Percentiles rank a stretch among this genome's conserved stretches.
Conservation (phyloP, 2,797 vertebrate species). For the Hirundo rustica region DNA sequence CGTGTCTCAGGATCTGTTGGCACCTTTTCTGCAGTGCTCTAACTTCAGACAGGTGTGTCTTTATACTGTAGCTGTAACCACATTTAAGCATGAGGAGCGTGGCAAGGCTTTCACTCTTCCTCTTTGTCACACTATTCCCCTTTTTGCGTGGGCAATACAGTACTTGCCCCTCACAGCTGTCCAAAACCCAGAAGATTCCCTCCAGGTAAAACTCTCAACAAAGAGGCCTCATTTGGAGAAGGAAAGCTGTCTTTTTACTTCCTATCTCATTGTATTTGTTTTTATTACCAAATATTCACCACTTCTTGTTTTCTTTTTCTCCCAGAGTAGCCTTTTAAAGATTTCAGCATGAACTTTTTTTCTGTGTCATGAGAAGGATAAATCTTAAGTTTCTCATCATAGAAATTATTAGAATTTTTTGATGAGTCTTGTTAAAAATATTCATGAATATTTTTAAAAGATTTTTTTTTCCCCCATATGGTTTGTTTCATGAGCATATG, state of each 20-base stretch:
- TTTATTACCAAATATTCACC: not conserved
- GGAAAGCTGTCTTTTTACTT: not conserved
- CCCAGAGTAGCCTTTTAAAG: not conserved
- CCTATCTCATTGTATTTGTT: not conserved
- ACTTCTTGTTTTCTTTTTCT: not conserved
- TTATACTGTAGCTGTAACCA: not conserved
- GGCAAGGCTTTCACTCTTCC: not conserved
- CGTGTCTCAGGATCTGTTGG: not conserved
- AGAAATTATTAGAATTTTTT: slow-evolving; percentile 15
- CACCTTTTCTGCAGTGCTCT: not conserved
- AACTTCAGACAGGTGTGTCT: not conserved
- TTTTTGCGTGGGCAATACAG: not conserved
- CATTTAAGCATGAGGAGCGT: rapidly evolving
- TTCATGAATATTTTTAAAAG: slow-evolving; percentile 1
- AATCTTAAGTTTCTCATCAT: not conserved
- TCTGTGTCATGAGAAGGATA: not conserved
- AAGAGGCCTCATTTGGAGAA: not conserved
- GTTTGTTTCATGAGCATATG: slow-evolving; percentile 9
- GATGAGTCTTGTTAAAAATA: not conserved
- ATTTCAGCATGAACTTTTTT: not conserved
- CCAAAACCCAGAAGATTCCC: not conserved
- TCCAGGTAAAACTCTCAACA: not conserved
- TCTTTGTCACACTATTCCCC: not conserved
- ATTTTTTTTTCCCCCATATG: not conserved
- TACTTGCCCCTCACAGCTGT: not conserved